A percentile compares a stretch with the other conserved stretches of the same genome.
These are phyloP conservation scores for Platycercus adscitus DNA, from an alignment of 2,113 vertebrate genomes.

Conservation along the genomic window DNA sequence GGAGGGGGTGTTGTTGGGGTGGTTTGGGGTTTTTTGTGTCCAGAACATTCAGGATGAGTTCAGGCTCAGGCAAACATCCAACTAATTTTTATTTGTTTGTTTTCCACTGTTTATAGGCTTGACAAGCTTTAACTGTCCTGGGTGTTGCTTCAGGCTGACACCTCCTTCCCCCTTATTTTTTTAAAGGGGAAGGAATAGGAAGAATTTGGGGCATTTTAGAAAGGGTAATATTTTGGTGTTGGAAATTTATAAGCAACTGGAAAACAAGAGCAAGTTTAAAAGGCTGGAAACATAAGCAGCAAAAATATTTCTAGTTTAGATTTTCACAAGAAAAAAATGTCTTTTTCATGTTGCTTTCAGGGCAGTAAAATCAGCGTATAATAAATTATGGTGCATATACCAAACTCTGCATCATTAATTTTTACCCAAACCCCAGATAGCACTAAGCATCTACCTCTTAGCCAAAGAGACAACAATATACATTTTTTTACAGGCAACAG, in stretches of 20 bases:
- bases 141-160: neutral
- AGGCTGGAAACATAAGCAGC: neutral
- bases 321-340: neutral
- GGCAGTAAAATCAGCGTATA: neutral
- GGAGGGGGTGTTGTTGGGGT: neutral
- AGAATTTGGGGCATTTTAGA: neutral
- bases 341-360: neutral
- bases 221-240: neutral
- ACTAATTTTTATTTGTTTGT: neutral
- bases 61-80: neutral
- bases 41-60: slow-evolving; percentile 15
- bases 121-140: slow-evolving; percentile 21
- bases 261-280: neutral
- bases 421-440: neutral
- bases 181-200: neutral
- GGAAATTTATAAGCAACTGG: neutral
- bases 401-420: neutral
- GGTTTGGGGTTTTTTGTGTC: neutral
- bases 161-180: neutral
- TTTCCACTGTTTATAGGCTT: slow-evolving; percentile 27
- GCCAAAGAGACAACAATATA: neutral
- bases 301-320: neutral
- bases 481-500: neutral
- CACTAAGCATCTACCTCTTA: neutral
- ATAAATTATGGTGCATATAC: neutral